Conservation (phyloP, 2,797 vertebrate genomes). For the Pseudochirops cupreus region DNA sequence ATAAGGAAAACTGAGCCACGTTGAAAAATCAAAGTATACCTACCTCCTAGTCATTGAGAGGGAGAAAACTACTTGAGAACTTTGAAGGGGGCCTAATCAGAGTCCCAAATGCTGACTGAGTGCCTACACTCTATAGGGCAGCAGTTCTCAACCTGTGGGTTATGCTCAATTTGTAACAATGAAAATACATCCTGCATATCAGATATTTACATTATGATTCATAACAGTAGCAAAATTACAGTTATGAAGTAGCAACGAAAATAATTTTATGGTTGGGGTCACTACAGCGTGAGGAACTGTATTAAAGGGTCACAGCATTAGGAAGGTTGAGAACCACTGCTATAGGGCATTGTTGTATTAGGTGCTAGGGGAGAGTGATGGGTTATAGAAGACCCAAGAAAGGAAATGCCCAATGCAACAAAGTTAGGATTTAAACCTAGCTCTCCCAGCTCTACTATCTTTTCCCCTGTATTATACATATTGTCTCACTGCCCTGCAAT, state of each 20-base stretch:
- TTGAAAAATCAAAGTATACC: not conserved
- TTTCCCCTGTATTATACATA: not conserved
- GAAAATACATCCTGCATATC: too few species aligned
- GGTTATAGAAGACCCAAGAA: not conserved
- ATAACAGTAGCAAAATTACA: too few species aligned
- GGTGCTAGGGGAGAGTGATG: not conserved
- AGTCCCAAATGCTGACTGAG: not conserved
- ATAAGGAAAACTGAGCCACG: slow-evolving; percentile 7
- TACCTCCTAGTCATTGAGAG: not conserved
- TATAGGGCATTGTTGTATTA: not conserved
- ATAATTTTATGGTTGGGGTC: too few species aligned
- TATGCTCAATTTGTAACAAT: too few species aligned
- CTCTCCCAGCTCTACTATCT: not conserved
- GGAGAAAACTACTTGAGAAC: not conserved
- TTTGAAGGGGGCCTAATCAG: not conserved
- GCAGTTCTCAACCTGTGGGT: too few species aligned
- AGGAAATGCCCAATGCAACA: not conserved
- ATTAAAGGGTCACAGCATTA: too few species aligned
- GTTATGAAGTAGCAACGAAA: too few species aligned
- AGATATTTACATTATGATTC: too few species aligned
- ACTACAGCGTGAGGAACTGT: too few species aligned
- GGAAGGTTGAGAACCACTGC: too few species aligned
- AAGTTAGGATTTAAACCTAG: not conserved
- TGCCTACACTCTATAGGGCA: not conserved
- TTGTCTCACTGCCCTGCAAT: not conserved